Base-by-base conservation (phyloP, 2,797 vertebrate genomes). In the Tangara arthus region DNA sequence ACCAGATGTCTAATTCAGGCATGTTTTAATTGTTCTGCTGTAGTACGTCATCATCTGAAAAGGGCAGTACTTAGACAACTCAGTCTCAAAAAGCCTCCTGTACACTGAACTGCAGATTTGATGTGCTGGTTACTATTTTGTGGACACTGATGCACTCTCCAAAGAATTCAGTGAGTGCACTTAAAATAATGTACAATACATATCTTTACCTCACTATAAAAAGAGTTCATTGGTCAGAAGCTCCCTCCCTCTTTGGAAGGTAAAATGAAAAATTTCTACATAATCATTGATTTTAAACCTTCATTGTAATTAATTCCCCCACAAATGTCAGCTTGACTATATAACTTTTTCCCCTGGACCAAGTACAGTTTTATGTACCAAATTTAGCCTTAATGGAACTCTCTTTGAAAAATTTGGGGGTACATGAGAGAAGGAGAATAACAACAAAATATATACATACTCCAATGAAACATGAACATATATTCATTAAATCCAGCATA, bases 271-370 rank as follows among this genome's bases (percentile, higher is more conserved):
- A 49, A 27, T 27, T 37, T 70, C n/a, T 50, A 7, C 1, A 19
- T 70, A 55, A 73, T n/a, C 2, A 49, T 8, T 59, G 9, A 35
- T 35, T 85, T 79, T 41, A 84, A 79, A 72, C 0, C 2, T 66
- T 61, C 10, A 37, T 34, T 70, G 24, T 18, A 57, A 7, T 21
- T 24, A 42, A 61, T 61, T 16, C 1, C 2, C 3, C 0, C 1
- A 15, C 3, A 32, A 15, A 71, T 10, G 4, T 20, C 21, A 53
- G 15, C 50, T 86, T 73, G 15, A 26, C 19, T 53, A 8, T 14
- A 15, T 35, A 77, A 26, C 16, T 9, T 77, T 50, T 64, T 32
- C 3, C 2, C 8, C 16, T 13, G 12, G 4, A 60, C 11, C 8
- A 65, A 49, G 3, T 30, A 73, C 9, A 34, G 52, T 50, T 90